Percentiles rank a stretch among this genome's conserved stretches.
These are phyloP conservation scores for Perca schrenkii DNA, from an alignment of 2,113 vertebrate species.

Conservation along the genomic window DNA sequence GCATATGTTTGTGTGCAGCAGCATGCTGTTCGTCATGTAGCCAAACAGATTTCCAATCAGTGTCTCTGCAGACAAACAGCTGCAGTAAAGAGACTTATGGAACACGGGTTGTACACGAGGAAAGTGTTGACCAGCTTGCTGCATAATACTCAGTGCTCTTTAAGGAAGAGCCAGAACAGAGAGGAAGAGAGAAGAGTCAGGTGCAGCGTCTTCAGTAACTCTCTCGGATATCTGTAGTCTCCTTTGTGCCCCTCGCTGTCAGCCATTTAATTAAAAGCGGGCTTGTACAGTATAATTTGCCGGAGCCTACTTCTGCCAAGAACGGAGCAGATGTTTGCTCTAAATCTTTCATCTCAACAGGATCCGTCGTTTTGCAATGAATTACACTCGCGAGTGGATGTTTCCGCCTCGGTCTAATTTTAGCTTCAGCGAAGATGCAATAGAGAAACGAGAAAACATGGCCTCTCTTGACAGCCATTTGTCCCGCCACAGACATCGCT, in stretches of 20 bases:
- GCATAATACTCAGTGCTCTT: background rate
- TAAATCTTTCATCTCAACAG: conserved; percentile 52
- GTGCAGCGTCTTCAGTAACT: conserved; percentile 32
- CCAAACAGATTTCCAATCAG: conserved; percentile 41
- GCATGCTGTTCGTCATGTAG: conserved; percentile 32
- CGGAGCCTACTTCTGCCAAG: conserved; percentile 41
- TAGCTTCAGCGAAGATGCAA: conserved; percentile 36
- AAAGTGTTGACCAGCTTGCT: background rate
- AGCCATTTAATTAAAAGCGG: conserved; percentile 76
- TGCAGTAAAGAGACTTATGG: background rate
- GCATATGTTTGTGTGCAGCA: background rate
- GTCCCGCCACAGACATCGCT: conserved; percentile 6
- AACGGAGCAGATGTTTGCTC: conserved; percentile 65
- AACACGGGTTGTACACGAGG: background rate
- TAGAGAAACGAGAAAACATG: conserved; percentile 8
- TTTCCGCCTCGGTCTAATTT: conserved; percentile 55
- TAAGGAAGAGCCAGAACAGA: background rate
- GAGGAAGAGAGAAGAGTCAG: conserved; percentile 44
- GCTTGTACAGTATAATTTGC: conserved; percentile 58
- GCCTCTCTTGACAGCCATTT: conserved; percentile 15
- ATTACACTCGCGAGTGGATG: conserved; percentile 50
- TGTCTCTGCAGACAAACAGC: conserved; percentile 20
- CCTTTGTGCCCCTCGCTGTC: conserved; percentile 53
- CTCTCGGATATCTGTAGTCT: conserved; percentile 50
- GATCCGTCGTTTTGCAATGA: conserved; percentile 43